Evolutionary conservation across 2,888 invertebrate genomes (phyloP), one percentile per base, ranked within the genome.

Genomic region (Ypsolopha scabrella): DNA sequence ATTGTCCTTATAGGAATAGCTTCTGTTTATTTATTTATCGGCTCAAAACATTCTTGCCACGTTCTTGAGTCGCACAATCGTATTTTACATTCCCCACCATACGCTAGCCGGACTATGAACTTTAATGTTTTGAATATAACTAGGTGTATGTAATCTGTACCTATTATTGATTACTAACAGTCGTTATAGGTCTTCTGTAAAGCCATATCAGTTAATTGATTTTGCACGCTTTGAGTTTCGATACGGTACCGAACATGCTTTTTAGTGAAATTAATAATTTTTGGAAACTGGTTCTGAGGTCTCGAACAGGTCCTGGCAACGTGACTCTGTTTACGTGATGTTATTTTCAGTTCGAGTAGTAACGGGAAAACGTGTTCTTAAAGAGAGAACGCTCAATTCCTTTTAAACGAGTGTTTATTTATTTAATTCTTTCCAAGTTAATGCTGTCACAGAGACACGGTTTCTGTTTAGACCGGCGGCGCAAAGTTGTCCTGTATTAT

Each of bases 31-130:
- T 77, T 78, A 79, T 75, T 73, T 69, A 69, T 61, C 65, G 44
- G 14, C 60, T 68, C 66, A 61, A 70, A 69, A 61, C 61, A 85
- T 83, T 81, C 85, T 68, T 73, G 73, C 56, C 85, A 82, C 86
- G 86, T 81, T 67, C 71, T 61, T 72, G 71, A 78, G 82, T 83
- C 83, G 80, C 82, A 82, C 85, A 82, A 79, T 68, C 69, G 65
- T 72, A 75, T 70, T 75, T 69, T 69, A 65, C 74, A 81, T 81
- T 75, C 80, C 69, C 69, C 60, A 57, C 58, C 63, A 64, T 52
- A 39, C 50, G 55, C 59, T 59, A 65, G 65, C 34, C 33, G 7
- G 68, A 65, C 64, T 70, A 68, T 67, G 70, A 73, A 71, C 72
- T 71, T n/a, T 69, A 61, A 61, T 67, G 67, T 65, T 67, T 67